These are phyloP conservation scores for Pogonocherus hispidulus DNA, from an alignment of 2,888 invertebrate genomes.

Conservation along the genomic window DNA sequence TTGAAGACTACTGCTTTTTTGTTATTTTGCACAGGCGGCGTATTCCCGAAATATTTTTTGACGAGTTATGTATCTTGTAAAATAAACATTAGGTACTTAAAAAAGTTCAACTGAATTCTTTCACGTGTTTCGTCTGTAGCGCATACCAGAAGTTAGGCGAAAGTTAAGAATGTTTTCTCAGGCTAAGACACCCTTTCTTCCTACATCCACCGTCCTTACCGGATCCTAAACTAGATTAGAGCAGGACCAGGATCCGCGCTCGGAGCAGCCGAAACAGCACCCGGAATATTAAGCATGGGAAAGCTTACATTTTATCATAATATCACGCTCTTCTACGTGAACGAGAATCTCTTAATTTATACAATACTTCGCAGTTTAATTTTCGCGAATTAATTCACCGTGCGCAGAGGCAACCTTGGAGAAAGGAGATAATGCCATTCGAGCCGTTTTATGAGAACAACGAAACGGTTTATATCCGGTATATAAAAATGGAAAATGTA, in stretches of 20 bases:
- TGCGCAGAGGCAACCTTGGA: not conserved
- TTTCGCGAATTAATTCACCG: conserved; percentile 1
- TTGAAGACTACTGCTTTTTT: no score
- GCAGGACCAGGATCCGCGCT: conserved; percentile 1
- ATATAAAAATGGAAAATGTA: no score
- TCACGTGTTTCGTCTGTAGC: no score
- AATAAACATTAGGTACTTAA: no score
- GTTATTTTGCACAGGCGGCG: no score
- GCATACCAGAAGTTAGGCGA: no score
- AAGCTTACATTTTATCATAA: conserved; percentile 13
- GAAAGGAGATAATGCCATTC: not conserved
- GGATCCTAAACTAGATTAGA: conserved; percentile 22
- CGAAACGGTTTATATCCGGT: no score
- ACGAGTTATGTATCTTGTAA: no score
- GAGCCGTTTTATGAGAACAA: not conserved
- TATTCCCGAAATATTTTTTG: no score
- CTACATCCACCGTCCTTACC: not conserved
- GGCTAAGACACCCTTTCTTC: no score
- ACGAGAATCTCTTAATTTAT: conserved; percentile 15
- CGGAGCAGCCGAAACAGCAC: not conserved
- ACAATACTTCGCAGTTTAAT: conserved; percentile 1
- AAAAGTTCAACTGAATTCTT: no score
- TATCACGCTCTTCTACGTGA: conserved; percentile 10
- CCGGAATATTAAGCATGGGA: conserved; percentile 20
- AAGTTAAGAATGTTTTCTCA: no score